Conservation (phyloP, 2,888 invertebrate species). For the Noctua janthina region DNA sequence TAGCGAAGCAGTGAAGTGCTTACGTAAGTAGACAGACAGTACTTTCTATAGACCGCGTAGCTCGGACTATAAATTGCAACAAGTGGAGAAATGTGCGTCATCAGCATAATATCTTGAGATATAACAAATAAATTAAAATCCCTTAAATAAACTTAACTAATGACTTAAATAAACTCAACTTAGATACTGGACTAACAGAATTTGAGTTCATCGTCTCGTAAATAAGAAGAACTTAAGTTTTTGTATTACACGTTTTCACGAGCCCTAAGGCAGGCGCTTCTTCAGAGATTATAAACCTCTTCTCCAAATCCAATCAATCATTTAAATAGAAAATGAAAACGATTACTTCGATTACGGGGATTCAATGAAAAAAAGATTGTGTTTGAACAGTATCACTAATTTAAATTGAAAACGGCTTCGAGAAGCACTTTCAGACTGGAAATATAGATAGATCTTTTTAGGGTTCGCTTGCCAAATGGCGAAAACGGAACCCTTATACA, state of each 20-base stretch:
- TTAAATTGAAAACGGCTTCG: constrained; percentile 54
- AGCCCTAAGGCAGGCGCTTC: too few relatives aligned
- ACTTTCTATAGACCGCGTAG: too few relatives aligned
- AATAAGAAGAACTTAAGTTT: too few relatives aligned
- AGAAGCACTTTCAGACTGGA: background rate
- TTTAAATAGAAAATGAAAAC: constrained; percentile 5
- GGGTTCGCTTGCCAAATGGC: background rate
- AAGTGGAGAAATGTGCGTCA: background rate
- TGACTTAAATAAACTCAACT: background rate
- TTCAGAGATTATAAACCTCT: background rate
- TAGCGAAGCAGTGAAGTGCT: constrained; percentile 38
- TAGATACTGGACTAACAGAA: too few relatives aligned
- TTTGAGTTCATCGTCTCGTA: too few relatives aligned
- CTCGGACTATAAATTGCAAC: background rate
- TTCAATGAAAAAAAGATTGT: constrained; percentile 8
- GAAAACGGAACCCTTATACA: background rate
- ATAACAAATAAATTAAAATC: too few relatives aligned
- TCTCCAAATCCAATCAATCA: constrained; percentile 20
- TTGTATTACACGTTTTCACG: background rate
- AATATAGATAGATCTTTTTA: background rate
- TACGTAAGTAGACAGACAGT: too few relatives aligned
- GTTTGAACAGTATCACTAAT: constrained; percentile 49
- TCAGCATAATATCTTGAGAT: too few relatives aligned
- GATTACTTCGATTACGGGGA: background rate
- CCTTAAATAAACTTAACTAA: background rate